Evolutionary conservation across 2,888 invertebrate genomes (phyloP).

Genomic region (Diplazon laetatorius): DNA sequence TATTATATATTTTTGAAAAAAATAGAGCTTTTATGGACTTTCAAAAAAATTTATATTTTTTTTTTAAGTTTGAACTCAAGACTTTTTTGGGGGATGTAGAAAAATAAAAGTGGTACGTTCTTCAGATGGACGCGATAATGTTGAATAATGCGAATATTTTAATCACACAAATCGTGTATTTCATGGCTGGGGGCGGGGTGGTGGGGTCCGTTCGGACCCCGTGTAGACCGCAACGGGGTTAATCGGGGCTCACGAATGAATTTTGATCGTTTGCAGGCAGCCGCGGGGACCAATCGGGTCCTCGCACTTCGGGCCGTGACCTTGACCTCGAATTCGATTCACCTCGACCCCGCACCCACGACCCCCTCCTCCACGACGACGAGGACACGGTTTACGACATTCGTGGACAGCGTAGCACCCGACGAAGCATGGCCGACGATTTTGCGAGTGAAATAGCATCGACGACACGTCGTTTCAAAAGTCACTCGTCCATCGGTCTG

Average conservation of each 20-base stretch:
- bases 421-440: conserved; percentile 80
- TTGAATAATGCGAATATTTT: too few relatives aligned
- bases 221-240: too few relatives aligned
- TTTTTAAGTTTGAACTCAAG: too few relatives aligned
- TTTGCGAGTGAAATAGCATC: conserved; percentile 82
- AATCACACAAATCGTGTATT: too few relatives aligned
- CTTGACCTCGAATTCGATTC: conserved; percentile 78
- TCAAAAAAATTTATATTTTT: too few relatives aligned
- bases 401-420: conserved; percentile 83
- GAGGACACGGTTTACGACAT: conserved; percentile 87
- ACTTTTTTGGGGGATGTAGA: too few relatives aligned
- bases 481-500: conserved; percentile 84
- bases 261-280: conserved; percentile 76
- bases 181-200: too few relatives aligned
- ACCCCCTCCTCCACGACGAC: conserved; percentile 75
- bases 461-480: conserved; percentile 83
- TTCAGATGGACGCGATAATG: too few relatives aligned
- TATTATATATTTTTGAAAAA: too few relatives aligned
- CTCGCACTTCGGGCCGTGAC: conserved; percentile 77
- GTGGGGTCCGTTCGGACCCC: too few relatives aligned
- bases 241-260: conserved; percentile 41
- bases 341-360: conserved; percentile 73
- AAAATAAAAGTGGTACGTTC: too few relatives aligned
- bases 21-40: too few relatives aligned
- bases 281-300: conserved; percentile 79